A percentile compares a stretch with the other conserved stretches of the same genome.
Evolutionary conservation across 2,888 invertebrate genomes (phyloP).

Genomic region (Drosophila anomelani): DNA sequence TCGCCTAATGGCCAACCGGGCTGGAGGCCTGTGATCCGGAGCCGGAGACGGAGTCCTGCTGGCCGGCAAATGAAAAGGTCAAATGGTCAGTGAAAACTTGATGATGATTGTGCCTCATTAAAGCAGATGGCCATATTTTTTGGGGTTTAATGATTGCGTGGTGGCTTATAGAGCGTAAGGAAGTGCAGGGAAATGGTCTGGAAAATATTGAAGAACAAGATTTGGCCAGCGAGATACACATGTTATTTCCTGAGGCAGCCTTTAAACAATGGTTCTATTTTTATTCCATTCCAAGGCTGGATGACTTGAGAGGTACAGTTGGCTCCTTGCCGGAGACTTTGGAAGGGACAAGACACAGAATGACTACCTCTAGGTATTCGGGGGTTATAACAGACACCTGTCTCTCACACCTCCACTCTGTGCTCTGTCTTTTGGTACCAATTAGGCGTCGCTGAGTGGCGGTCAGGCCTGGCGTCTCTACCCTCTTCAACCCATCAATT

Average conservation of each 20-base stretch:
- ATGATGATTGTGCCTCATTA: constrained; percentile 43
- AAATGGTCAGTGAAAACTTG: constrained; percentile 58
- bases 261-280: not conserved
- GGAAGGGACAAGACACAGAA: not conserved
- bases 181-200: constrained; percentile 23
- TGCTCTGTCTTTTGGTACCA: constrained; percentile 39
- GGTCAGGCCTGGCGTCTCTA: constrained; percentile 30
- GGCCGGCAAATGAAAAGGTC: constrained; percentile 57
- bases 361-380: constrained; percentile 13
- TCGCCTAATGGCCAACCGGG: constrained; percentile 57
- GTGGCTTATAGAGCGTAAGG: constrained; percentile 24
- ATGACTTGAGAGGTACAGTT: not conserved
- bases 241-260: not conserved
- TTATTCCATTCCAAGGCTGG: not conserved
- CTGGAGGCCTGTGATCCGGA: constrained; percentile 38
- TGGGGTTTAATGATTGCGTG: constrained; percentile 33
- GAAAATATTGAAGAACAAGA: constrained; percentile 27
- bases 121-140: constrained; percentile 44
- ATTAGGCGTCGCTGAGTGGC: constrained; percentile 43
- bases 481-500: constrained; percentile 78
- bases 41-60: constrained; percentile 31
- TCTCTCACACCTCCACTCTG: constrained; percentile 17
- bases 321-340: not conserved
- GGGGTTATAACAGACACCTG: constrained; percentile 38
- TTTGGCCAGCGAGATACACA: constrained; percentile 12